Base-by-base conservation (phyloP, 1,140 invertebrate genomes). In the Coboldia fuscipes region DNA sequence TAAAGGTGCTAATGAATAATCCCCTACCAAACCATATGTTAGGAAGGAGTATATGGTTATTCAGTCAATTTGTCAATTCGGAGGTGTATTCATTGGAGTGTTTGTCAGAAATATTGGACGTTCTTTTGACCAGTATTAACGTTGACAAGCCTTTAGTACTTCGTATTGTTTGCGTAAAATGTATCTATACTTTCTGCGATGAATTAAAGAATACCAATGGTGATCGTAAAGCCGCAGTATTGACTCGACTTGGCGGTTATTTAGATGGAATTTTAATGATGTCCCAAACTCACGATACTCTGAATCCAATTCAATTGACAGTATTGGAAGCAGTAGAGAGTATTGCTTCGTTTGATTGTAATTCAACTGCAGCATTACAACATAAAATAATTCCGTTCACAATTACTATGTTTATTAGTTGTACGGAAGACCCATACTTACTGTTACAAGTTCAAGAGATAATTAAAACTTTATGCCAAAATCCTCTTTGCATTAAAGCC, bases 381-480 rank as follows among this genome's bases (percentile, higher is more conserved):
- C 56, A 47, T 13, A 76, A 75, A 55, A 60, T 82, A 4, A 68
- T 68, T 29, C 71, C 77, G 2, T 45, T 82, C 22, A 66, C 70
- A 5, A 73, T 81, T 38, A 73, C 74, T 13, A 64, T 73, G 1
- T 79, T 82, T 46, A 54, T 82, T 0, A 79, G 79, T 48, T 72
- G 60, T 40, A 54, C 63, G 39, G 54, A 60, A 56, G 76, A 81
- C 54, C 75, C 70, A 9, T 62, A 66, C 24, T 59, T 81, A 18
- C 54, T 72, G 1, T 57, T 60, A 32, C 52, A 75, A 24, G 66
- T 69, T 3, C 64, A 75, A 44, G 71, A 77, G 36, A 61, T 79
- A 23, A 71, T 82, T 18, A 71, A 68, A 44, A 68, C 66, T 22
- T 47, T 83, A 8, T 68, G 66, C 1, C 57, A 67, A 43, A 79